Percentiles rank a stretch among this genome's conserved stretches.
Evolutionary conservation across 2,888 invertebrate genomes (phyloP).

Genomic region (Isoperla grammatica): DNA sequence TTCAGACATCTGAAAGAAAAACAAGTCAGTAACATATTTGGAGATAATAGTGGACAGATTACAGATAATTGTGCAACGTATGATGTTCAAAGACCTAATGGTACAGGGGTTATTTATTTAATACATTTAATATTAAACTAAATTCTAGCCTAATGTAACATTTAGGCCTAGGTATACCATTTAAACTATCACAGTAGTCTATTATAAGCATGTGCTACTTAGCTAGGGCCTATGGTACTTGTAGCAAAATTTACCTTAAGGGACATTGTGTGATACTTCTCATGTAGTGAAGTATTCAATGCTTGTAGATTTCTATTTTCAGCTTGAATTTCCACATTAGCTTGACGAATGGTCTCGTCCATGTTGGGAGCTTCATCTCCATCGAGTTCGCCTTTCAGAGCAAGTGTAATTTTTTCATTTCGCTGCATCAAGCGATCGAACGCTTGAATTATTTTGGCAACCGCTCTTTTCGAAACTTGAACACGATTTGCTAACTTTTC

Average conservation of each 20-base stretch:
- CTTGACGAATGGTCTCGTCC: slow-evolving; percentile 77
- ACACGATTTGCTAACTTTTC: slow-evolving; percentile 93
- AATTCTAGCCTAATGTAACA: no score
- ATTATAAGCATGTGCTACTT: no score
- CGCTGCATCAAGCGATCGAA: slow-evolving; percentile 94
- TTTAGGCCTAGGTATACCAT: no score
- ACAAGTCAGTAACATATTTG: no score
- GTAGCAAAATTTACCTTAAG: slow-evolving; percentile 54
- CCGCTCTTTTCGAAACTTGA: slow-evolving; percentile 92
- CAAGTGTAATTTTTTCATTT: slow-evolving; percentile 88
- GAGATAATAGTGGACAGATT: no score
- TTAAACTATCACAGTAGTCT: no score
- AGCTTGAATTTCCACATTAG: slow-evolving; percentile 79
- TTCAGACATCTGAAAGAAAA: slow-evolving; percentile 66
- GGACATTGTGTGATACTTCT: slow-evolving; percentile 88
- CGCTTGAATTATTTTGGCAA: slow-evolving; percentile 93
- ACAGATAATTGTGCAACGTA: no score
- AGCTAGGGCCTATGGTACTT: no score
- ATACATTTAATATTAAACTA: no score
- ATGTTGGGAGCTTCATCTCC: slow-evolving; percentile 66
- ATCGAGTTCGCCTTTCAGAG: slow-evolving; percentile 75
- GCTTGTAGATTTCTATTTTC: slow-evolving; percentile 92
- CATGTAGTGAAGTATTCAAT: slow-evolving; percentile 84
- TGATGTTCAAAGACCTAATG: no score
- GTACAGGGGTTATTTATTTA: no score